Conservation (phyloP, 2,113 vertebrate genomes). For the Poicephalus gulielmi region DNA sequence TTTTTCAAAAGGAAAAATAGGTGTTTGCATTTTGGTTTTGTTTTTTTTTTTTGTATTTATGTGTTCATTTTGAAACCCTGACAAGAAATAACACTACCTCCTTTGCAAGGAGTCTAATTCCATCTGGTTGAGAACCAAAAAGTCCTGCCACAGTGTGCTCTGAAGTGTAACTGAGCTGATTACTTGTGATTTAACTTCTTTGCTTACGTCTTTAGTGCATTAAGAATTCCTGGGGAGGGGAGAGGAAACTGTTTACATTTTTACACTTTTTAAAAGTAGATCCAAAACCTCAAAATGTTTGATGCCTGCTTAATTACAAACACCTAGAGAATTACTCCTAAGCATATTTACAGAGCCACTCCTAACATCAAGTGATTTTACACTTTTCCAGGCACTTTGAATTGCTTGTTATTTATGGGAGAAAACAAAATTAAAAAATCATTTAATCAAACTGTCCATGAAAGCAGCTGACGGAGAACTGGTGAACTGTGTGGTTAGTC, state of each 20-base stretch:
- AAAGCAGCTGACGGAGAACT: slow-evolving; percentile 39
- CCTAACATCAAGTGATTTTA: slow-evolving; percentile 23
- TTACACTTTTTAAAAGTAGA: slow-evolving; percentile 36
- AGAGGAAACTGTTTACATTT: slow-evolving; percentile 55
- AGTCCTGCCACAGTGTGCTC: neutral
- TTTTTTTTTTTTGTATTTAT: neutral
- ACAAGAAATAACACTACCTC: slow-evolving; percentile 17
- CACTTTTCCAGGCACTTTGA: slow-evolving; percentile 47
- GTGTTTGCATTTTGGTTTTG: neutral
- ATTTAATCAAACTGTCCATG: slow-evolving; percentile 16
- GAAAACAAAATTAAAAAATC: neutral
- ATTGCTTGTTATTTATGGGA: neutral
- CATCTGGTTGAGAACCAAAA: slow-evolving; percentile 16
- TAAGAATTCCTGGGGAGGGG: neutral
- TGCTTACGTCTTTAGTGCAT: neutral
- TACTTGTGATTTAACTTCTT: slow-evolving; percentile 10
- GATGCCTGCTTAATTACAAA: slow-evolving; percentile 57
- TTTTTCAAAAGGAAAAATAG: neutral
- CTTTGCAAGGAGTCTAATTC: slow-evolving; percentile 1
- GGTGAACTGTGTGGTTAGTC: slow-evolving; percentile 25
- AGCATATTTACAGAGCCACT: slow-evolving; percentile 36
- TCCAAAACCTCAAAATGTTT: slow-evolving; percentile 49
- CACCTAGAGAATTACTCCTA: slow-evolving; percentile 1
- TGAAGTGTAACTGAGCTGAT: slow-evolving; percentile 36
- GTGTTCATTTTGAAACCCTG: slow-evolving; percentile 29